Base-by-base conservation (phyloP, 92 coral and sea anemone genomes). In the Palythoa heliodiscus region DNA sequence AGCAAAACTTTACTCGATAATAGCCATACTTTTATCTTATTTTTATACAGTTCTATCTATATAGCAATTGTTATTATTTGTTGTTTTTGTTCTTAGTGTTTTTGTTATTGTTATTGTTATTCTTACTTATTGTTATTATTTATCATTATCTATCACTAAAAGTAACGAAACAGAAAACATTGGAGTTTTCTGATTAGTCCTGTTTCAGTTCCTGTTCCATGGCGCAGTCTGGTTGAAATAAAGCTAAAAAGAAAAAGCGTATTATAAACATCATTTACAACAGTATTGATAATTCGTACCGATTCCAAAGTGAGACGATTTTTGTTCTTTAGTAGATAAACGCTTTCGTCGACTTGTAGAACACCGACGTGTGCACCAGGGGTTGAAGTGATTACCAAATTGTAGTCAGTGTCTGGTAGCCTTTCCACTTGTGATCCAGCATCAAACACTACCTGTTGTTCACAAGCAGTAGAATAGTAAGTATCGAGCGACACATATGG, bases 271-370 rank as follows among this genome's bases (percentile, higher is more conserved):
- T 5, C 50, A 43, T 43, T 43, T 43, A 43, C 50, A 43, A 43
- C 9, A 43, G 6, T 43, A 43, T 43, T 43, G 9, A 8, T 8
- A 43, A 5, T 63, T 23, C 95, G 78, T 89, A 95, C 98, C 87
- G 90, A 71, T 3, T 88, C 87, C 48, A 87, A 82, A 2, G 95
- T 94, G 13, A 94, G 91, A 12, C 73, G 73, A 69, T 69, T 70
- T 70, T 70, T 70, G 74, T 83, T 77, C 92, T 88, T 75, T 92
- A 94, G 82, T 12, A 94, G 91, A 74, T 94, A 94, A 48, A 94
- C 95, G 87, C 98, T 95, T 78, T 92, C 91, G 87, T 95, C 98
- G 40, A 95, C 98, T 39, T 90, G 88, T 63, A 92, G 86, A 22
- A 91, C 78, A 3, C 95, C 98, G 24, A 95, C 72, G 61, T 88